phyloP scores from a whole-genome alignment of 2,888 invertebrate genomes.

The Hemicrepidius hirtus region DNA sequence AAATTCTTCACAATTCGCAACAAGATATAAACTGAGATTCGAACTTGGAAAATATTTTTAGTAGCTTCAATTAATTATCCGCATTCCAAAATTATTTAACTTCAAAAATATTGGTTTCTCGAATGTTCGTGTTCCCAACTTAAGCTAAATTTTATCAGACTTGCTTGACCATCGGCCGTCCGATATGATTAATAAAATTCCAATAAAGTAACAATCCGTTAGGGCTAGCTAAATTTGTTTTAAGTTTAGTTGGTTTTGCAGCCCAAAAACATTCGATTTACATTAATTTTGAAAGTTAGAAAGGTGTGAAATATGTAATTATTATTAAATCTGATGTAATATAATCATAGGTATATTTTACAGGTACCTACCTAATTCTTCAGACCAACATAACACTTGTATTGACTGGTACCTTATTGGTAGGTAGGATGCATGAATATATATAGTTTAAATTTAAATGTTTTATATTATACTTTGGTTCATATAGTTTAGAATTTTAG shows the following conservation, averaged over 20 bases:
- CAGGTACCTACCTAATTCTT: no score
- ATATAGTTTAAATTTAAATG: no score
- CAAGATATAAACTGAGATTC: conserved; percentile 28
- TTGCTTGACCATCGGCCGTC: background rate
- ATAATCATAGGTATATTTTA: no score
- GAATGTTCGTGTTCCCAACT: conserved; percentile 26
- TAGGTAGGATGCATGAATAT: no score
- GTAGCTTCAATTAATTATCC: conserved; percentile 51
- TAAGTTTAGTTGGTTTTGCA: background rate
- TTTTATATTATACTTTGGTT: no score
- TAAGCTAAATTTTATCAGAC: conserved; percentile 9
- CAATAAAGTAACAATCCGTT: background rate
- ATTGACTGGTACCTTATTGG: no score
- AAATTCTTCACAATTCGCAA: conserved; percentile 40
- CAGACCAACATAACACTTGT: no score
- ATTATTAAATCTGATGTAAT: no score
- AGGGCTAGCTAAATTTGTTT: conserved; percentile 5
- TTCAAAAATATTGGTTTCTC: conserved; percentile 36
- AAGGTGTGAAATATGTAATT: no score
- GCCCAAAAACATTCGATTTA: no score
- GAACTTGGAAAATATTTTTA: conserved; percentile 42
- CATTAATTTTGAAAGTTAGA: no score
- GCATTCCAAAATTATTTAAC: conserved; percentile 49
- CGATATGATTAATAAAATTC: conserved; percentile 13
- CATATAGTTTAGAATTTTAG: no score